These are phyloP conservation scores for Podocnemis expansa DNA, from an alignment of 2,113 vertebrate species.

Conservation along the genomic window DNA sequence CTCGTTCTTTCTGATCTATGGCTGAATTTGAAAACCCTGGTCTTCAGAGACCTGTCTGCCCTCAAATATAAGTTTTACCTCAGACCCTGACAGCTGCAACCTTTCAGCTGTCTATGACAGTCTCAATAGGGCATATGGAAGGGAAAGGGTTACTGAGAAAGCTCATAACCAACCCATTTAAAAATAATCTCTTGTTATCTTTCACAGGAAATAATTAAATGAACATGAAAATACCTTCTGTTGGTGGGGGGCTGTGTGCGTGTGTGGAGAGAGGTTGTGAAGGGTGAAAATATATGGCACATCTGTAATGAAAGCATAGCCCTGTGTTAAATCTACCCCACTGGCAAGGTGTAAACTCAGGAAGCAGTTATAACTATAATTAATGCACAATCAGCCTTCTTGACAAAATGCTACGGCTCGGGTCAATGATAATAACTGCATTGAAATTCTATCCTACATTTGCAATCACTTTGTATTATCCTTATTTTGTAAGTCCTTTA, in stretches of 20 bases:
- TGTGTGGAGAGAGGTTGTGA: background rate
- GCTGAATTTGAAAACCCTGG: background rate
- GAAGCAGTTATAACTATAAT: background rate
- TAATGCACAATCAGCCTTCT: slow-evolving; percentile 30
- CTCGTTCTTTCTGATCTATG: background rate
- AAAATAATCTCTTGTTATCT: background rate
- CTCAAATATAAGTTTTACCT: background rate
- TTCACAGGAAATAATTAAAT: background rate
- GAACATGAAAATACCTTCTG: background rate
- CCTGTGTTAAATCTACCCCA: background rate
- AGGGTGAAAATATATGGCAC: background rate
- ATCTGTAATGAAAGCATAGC: background rate
- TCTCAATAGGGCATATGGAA: background rate
- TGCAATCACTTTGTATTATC: background rate
- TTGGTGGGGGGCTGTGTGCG: background rate
- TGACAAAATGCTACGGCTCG: background rate
- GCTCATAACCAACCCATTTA: background rate
- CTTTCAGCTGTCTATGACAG: background rate
- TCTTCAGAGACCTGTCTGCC: background rate
- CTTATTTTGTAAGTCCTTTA: background rate
- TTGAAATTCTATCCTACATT: background rate
- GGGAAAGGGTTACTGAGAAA: background rate
- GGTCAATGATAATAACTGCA: background rate
- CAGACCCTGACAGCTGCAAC: background rate
- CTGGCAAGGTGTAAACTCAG: slow-evolving; percentile 4